Evolutionary conservation across 2,888 invertebrate species (phyloP).

Genomic region (Sthenelais limicola): DNA sequence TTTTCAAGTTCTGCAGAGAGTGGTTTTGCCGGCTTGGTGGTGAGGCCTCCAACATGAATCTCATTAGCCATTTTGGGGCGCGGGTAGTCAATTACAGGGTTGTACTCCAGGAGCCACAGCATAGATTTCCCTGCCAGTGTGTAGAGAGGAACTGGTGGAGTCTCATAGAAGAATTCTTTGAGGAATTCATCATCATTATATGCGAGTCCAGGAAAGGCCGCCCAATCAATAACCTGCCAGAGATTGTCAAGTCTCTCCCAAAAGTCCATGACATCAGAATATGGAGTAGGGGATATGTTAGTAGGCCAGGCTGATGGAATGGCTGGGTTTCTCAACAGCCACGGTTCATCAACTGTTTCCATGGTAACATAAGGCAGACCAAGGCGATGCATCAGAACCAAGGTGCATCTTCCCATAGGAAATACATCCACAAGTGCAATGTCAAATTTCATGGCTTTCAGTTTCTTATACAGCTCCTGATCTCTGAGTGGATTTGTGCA

Average conservation of each 20-base stretch:
- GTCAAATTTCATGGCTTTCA: slow-evolving; percentile 11
- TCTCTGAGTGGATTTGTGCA: slow-evolving; percentile 18
- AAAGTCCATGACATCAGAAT: slow-evolving; percentile 18
- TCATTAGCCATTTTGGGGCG: slow-evolving; percentile 30
- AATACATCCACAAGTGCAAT: slow-evolving; percentile 28
- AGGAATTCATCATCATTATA: not conserved
- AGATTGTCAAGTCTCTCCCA: slow-evolving; percentile 29
- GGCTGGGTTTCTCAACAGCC: slow-evolving; percentile 4
- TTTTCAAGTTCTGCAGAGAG: slow-evolving; percentile 17
- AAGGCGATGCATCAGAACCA: slow-evolving; percentile 12
- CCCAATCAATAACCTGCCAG: slow-evolving; percentile 19
- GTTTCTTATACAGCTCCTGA: not conserved
- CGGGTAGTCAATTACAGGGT: slow-evolving; percentile 5
- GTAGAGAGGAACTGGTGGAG: not conserved
- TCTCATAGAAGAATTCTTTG: slow-evolving; percentile 3
- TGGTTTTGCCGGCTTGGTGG: slow-evolving; percentile 11
- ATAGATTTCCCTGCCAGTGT: not conserved
- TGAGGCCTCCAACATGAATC: slow-evolving; percentile 26
- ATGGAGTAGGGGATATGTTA: not conserved
- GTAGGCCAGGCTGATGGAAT: slow-evolving; percentile 16
- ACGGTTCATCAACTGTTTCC: slow-evolving; percentile 12
- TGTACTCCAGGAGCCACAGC: slow-evolving; percentile 22
- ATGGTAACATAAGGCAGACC: slow-evolving; percentile 23
- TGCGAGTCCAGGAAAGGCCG: not conserved
- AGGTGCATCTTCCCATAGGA: not conserved